Evolutionary conservation across 2,888 invertebrate species (phyloP).

Genomic region (Eupithecia centaureata): DNA sequence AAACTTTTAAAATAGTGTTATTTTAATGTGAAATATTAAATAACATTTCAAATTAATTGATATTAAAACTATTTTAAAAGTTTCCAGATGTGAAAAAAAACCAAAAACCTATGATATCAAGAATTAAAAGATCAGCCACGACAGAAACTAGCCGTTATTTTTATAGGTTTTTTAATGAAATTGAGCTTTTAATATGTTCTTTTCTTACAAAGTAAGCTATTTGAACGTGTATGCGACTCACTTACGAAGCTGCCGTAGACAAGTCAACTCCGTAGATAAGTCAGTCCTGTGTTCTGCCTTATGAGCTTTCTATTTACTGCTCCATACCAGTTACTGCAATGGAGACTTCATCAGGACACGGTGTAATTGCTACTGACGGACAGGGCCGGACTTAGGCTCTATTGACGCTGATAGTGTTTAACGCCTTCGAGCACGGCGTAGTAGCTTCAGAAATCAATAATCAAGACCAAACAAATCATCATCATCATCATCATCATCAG

Average conservation of each 20-base stretch:
- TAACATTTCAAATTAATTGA: no score
- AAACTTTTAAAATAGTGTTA: no score
- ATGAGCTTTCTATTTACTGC: conserved; percentile 21
- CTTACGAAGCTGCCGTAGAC: neutral
- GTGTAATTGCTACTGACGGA: conserved; percentile 6
- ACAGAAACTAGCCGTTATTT: no score
- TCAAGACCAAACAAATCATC: neutral
- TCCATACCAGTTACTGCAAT: conserved; percentile 18
- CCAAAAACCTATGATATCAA: no score
- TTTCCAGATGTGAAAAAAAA: no score
- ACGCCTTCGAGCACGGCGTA: neutral
- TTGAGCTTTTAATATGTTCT: no score
- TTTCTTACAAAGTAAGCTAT: neutral
- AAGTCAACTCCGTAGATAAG: conserved; percentile 1
- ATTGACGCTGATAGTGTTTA: neutral
- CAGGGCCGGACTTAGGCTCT: neutral
- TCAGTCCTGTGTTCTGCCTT: conserved; percentile 20
- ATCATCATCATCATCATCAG: no score
- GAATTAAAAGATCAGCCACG: no score
- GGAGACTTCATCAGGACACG: conserved; percentile 10
- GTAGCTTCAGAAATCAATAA: neutral
- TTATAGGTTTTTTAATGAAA: no score
- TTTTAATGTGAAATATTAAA: no score
- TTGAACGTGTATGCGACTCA: neutral
- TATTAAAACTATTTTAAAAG: no score